Evolutionary conservation across 1,140 invertebrate genomes (phyloP), one percentile per base, ranked within the genome.

Genomic region (Eubasilissa regina): DNA sequence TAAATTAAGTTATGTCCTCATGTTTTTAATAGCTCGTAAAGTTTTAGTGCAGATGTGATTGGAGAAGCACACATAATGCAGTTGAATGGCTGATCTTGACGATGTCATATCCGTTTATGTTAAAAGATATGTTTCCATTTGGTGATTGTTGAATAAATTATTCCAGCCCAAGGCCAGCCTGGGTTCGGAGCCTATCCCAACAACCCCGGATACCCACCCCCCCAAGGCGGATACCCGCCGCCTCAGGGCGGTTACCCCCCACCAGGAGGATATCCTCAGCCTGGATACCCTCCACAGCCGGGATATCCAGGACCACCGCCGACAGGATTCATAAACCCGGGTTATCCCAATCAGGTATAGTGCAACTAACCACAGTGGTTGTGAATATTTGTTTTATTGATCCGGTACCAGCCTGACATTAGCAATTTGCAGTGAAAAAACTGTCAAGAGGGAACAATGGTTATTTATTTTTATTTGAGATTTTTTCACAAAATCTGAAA

Each of bases 151-250:
- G 13, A 51, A 17, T 48, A 25, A 35, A 35, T 51, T 9, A 21
- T 70, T 70, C 12, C 47, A 70, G 66, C 60, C 47, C 53, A 64
- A 58, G 44, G 44, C 3, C 74, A 60, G n/a, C 25, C 53, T 0
- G 72, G 72, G 6, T 55, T 15, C 21, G 48, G 53, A 19, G 43
- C 13, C 44, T 75, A 75, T 35, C 58, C 74, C 84, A 68, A 51
- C 48, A 51, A 68, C 64, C 64, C 68, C 4, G 70, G 48, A 48
- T 73, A 73, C 70, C 70, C 70, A 3, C 70, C 66, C 45, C 74
- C 84, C 74, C 84, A 85, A 13, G 87, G 86, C 6, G 89, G 88
- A n/a, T 89, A 90, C 85, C 89, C 85, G 83, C 91, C 90, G 80
- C 87, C 80, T 25, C 85, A 83, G 0, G 89, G 87, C 17, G 72